Evolutionary conservation across 2,888 invertebrate species (phyloP).

Genomic region (Platycnemis pennipes): DNA sequence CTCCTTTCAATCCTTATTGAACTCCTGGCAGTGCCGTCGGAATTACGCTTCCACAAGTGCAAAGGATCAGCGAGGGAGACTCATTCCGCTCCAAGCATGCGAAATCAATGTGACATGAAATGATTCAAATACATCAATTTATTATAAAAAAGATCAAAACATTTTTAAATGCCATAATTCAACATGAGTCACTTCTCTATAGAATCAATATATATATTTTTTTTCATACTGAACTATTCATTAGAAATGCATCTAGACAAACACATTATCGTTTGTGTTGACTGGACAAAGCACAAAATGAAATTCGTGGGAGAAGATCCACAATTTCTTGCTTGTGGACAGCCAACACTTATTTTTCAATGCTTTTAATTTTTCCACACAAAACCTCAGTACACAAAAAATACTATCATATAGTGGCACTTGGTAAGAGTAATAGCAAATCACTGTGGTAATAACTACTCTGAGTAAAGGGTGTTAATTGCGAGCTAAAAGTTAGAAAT

Average conservation of each 20-base stretch:
- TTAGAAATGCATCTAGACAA: constrained; percentile 21
- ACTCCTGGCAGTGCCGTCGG: no score
- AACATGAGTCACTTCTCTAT: constrained; percentile 25
- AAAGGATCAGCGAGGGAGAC: background rate
- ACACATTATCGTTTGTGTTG: background rate
- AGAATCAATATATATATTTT: constrained; percentile 30
- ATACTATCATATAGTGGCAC: constrained; percentile 39
- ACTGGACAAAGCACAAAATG: constrained; percentile 29
- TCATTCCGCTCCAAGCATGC: no score
- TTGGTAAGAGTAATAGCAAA: constrained; percentile 12
- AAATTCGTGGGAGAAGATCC: constrained; percentile 25
- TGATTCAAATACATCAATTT: constrained; percentile 49
- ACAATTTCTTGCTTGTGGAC: constrained; percentile 16
- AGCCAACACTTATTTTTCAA: background rate
- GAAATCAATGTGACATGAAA: background rate
- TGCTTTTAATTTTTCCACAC: constrained; percentile 17
- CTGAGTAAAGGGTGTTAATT: background rate
- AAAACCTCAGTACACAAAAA: constrained; percentile 30
- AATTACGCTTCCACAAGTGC: no score
- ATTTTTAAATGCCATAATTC: constrained; percentile 24
- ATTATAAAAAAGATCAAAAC: constrained; percentile 40
- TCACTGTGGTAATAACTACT: background rate
- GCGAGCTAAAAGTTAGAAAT: constrained; percentile 21
- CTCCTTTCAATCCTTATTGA: no score
- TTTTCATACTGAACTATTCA: constrained; percentile 10